Conservation (phyloP, 2,113 vertebrate species). For the Chloroceryle aenea region DNA sequence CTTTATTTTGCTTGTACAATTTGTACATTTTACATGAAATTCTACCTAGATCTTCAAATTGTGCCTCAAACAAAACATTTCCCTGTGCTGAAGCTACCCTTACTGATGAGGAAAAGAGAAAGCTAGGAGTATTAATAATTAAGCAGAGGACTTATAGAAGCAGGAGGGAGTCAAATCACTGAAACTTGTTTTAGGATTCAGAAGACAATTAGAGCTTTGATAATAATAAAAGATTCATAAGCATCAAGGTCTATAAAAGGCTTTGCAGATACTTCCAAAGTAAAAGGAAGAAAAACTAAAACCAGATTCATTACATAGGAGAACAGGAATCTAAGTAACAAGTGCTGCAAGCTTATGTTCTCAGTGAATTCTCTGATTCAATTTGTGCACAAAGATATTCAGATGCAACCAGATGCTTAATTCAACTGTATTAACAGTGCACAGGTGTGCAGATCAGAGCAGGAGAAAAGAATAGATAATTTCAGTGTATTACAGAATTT, state of each 20-base stretch:
- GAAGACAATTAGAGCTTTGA: not conserved
- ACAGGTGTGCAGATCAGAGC: not conserved
- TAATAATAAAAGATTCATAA: not conserved
- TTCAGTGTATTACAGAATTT: not conserved
- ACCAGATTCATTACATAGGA: not conserved
- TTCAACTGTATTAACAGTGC: not conserved
- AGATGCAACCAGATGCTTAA: constrained; percentile 16
- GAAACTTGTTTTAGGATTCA: not conserved
- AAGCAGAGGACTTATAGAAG: not conserved
- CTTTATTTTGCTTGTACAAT: not conserved
- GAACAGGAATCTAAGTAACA: not conserved
- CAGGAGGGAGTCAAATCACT: not conserved
- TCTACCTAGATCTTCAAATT: not conserved
- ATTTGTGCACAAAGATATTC: constrained; percentile 20
- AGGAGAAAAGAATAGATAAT: not conserved
- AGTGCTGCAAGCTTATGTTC: not conserved
- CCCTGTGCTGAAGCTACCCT: not conserved
- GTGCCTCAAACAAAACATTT: not conserved
- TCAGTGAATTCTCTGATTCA: constrained; percentile 15
- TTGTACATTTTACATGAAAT: not conserved
- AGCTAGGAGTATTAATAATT: not conserved
- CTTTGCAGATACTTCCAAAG: not conserved
- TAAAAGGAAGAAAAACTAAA: not conserved
- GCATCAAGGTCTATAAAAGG: not conserved
- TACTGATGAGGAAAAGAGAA: not conserved